Conservation (phyloP, 2,113 vertebrate species). For the Falco punctatus region DNA sequence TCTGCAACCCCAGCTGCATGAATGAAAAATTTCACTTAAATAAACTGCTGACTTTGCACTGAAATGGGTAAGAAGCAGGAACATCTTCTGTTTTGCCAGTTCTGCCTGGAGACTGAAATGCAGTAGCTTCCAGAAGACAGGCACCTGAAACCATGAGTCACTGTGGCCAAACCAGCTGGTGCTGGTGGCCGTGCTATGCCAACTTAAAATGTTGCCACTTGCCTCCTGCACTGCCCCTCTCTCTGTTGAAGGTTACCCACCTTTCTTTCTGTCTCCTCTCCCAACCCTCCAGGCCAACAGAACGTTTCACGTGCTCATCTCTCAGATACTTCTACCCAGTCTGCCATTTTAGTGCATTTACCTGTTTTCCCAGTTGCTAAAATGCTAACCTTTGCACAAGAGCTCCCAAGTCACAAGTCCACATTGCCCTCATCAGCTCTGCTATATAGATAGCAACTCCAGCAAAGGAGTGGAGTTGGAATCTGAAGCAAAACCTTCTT, state of each 20-base stretch:
- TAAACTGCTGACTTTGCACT: not conserved
- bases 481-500: not conserved
- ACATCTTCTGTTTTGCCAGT: not conserved
- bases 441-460: not conserved
- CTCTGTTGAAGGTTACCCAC: not conserved
- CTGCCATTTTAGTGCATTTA: not conserved
- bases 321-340: not conserved
- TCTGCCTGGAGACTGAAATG: not conserved
- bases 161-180: not conserved
- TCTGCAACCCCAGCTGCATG: not conserved
- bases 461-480: not conserved
- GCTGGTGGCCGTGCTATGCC: not conserved
- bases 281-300: not conserved
- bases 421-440: not conserved
- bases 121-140: not conserved
- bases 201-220: not conserved
- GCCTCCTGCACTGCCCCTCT: not conserved
- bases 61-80: not conserved
- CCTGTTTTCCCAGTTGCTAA: not conserved
- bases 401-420: not conserved
- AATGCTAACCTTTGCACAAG: not conserved
- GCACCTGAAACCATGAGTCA: not conserved
- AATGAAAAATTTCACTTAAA: not conserved
- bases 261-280: not conserved
- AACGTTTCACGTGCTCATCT: not conserved